Evolutionary conservation across 2,797 vertebrate genomes (phyloP), one percentile per base, ranked within the genome.

Genomic region (Loris lydekkerianus): DNA sequence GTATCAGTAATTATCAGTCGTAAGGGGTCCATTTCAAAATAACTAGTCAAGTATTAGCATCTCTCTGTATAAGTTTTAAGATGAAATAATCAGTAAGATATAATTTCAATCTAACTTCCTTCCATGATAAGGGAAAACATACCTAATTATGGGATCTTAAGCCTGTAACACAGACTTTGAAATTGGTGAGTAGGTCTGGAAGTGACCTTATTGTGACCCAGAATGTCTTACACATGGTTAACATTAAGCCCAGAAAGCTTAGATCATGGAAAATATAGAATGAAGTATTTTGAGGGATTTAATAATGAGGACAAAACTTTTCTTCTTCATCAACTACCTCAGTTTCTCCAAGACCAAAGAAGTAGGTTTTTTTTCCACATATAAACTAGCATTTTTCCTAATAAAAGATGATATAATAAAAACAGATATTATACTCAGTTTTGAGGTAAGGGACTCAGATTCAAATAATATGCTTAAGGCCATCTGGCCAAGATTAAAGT

Each of bases 311-410:
- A 92, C 70, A 95, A 94, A 96, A 94, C 17, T 85, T 97, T 94
- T 95, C 94, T 96, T 94, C 87, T 83, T 86, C 43, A 40, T 97
- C 93, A 96, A 84, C 69, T 95, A 85, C 96, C 88, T 97, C 95
- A 96, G 86, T 98, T 98, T 97, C 97, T 98, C 86, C 37, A 96
- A 94, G 86, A 97, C 65, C 72, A 96, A 96, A 97, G 61, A 94
- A 72, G 43, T 96, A 75, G 7, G 7, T 2, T 56, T 83, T 91
- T 84, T 88, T 95, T 69, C 43, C 70, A 86, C 80, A 82, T 91
- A 65, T 94, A 96, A 93, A 89, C 80, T 94, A 89, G n/a, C 23
- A 78, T 94, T 93, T 93, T 97, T 85, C 61, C 94, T 96, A 96
- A 93, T 96, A 88, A 96, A 96, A 96, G 73, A 80, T 94, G 63